Evolutionary conservation across 2,888 invertebrate genomes (phyloP).

Genomic region (Drosophila aldrichi): DNA sequence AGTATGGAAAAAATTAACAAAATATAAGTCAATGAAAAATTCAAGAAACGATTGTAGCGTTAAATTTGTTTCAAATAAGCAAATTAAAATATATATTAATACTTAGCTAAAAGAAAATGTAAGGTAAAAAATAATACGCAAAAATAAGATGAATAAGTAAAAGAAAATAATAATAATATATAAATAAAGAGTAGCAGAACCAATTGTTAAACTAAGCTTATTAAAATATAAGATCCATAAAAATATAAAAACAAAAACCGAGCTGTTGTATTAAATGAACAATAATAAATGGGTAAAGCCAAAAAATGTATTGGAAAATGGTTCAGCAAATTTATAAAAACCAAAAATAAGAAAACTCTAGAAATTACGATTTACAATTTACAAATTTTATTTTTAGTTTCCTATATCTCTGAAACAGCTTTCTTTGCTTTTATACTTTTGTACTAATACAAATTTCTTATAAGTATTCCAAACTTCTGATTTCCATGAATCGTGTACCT

Average conservation of each 20-base stretch:
- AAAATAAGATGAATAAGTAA: conserved; percentile 61
- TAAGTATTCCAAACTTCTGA: conserved; percentile 49
- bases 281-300: conserved; percentile 54
- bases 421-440: conserved; percentile 76
- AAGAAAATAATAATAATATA: background rate
- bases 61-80: conserved; percentile 70
- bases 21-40: conserved; percentile 42
- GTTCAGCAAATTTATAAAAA: conserved; percentile 24
- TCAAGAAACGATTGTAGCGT: conserved; percentile 63
- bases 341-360: conserved; percentile 6
- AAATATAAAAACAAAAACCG: conserved; percentile 31
- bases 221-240: conserved; percentile 44
- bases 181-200: conserved; percentile 72
- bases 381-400: conserved; percentile 24
- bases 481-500: conserved; percentile 56
- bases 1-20: conserved; percentile 41
- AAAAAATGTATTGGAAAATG: conserved; percentile 35
- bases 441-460: conserved; percentile 59
- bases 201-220: conserved; percentile 81
- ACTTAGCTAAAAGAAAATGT: conserved; percentile 60
- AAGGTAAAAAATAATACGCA: conserved; percentile 38
- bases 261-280: conserved; percentile 78
- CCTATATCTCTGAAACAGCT: conserved; percentile 22
- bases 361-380: conserved; percentile 16
- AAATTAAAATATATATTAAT: conserved; percentile 48